Evolutionary conservation across 2,113 vertebrate genomes (phyloP), one percentile per base, ranked within the genome.

Genomic region (Pelecanoides urinatrix): DNA sequence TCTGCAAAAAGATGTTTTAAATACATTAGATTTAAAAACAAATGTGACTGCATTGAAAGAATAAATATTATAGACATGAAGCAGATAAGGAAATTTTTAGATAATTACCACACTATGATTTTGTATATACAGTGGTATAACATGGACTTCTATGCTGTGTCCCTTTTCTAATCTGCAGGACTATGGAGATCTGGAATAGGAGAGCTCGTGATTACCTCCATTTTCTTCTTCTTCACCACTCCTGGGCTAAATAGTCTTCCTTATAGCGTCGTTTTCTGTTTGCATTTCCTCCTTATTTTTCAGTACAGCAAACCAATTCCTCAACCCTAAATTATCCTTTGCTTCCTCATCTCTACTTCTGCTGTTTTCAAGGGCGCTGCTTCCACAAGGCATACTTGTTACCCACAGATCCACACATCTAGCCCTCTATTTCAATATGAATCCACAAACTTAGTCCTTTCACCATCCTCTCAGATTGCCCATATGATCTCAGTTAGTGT

Each of bases 1-100:
- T 99, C 99, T 99, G 98, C 42, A 96, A 94, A 88, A 83, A 93
- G n/a, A 68, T 29, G 29, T 5, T 85, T 81, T 14, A 61, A 83
- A 93, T 38, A 68, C 9, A 77, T 87, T 55, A 95, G n/a, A 68
- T 77, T 82, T n/a, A 59, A 77, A 38, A 55, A 2, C 36, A 88
- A 82, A 61, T 19, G 12, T 58, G 53, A 90, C 15, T 40, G 55
- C 59, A 45, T 1, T 78, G 65, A 38, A 63, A 81, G 29, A 61
- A 42, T 3, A 82, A 61, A 21, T 50, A 75, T 27, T 29, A 42
- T 4, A 90, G 36, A 90, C 79, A 53, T 11, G 0, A 86, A 68
- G 42, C 16, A 66, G 53, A 34, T 13, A 52, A 45, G 10, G 44
- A 67, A 21, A 23, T 30, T 6, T 55, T 61, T 25, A 42, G 21